Base-by-base conservation (phyloP, 2,113 vertebrate genomes). In the Pituophis catenifer region DNA sequence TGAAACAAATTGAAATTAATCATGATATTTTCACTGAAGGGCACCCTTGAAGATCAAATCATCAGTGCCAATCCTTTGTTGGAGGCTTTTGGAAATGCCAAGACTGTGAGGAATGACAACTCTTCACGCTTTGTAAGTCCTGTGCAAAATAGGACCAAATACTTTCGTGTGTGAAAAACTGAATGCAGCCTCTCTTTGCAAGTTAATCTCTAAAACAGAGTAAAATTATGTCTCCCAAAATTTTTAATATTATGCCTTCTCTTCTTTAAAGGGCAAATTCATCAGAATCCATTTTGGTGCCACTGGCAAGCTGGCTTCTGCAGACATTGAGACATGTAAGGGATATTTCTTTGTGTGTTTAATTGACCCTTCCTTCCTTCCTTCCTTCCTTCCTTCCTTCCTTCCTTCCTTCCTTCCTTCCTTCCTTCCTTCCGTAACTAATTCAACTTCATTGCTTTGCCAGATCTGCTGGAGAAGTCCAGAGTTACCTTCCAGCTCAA, bases 241-340 rank as follows among this genome's bases (percentile, higher is more conserved):
- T 55, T 75, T 70, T 23, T 33, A 92, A 87, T 53, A 23, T 52
- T 91, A 89, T 81, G 1, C 2, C 6, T 19, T 94, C 95, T 94
- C 88, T 3, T 53, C 91, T 90, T 92, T 94, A 93, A 94, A 99
- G 99, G 99, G 99, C 92, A 99, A 99, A 98, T 99, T 99, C 94
- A 99, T 99, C 96, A 97, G 99, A 95, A 99, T 99, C 95, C 98
- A 99, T 93, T 99, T 99, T 96, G 99, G 98, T 19, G 95, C 98
- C 59, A 98, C 98, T 2, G 99, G 99, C 17, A 99, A 99, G 95
- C 95, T 99, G 92, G 98, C 99, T 91, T 99, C 99, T 89, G 99
- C 99, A 96, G 99, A 99, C 94, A 99, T 99, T 95, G 99, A 99
- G 97, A 99, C 99, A 33, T 99, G 99, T 99, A 97, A 98, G 98